Evolutionary conservation across 2,113 vertebrate species (phyloP).

Genomic region (Marcusenius ussheri): DNA sequence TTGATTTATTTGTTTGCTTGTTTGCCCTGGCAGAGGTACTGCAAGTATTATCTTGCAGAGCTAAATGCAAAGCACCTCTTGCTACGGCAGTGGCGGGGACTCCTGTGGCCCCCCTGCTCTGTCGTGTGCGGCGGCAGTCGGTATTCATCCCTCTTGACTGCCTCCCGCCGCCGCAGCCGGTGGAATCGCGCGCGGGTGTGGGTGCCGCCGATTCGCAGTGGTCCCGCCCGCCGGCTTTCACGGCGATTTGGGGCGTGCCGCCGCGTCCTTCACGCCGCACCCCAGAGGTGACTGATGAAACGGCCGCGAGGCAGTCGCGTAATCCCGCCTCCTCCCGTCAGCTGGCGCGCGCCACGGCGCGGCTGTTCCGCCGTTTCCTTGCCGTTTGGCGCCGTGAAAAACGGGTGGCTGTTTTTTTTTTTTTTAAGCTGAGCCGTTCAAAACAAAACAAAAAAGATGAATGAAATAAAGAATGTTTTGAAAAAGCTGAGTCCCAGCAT

Average conservation of each 20-base stretch:
- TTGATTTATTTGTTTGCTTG: slow-evolving; percentile 16
- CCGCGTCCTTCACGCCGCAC: slow-evolving; percentile 57
- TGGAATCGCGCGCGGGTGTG: too few relatives aligned
- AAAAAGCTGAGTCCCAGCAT: slow-evolving; percentile 34
- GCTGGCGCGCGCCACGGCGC: neutral
- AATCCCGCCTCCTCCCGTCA: slow-evolving; percentile 49
- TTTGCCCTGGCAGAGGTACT: neutral
- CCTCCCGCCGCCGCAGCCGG: neutral
- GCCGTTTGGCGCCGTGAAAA: slow-evolving; percentile 66
- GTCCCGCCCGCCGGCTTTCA: slow-evolving; percentile 3
- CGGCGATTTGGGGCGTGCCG: slow-evolving; percentile 32
- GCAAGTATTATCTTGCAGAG: neutral
- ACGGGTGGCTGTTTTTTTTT: slow-evolving; percentile 55
- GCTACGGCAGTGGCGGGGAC: neutral
- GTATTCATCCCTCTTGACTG: neutral
- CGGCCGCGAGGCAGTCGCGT: slow-evolving; percentile 45
- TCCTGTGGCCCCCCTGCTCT: neutral
- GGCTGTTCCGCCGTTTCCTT: slow-evolving; percentile 57
- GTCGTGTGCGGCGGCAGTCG: neutral
- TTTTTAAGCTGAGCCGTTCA: slow-evolving; percentile 67
- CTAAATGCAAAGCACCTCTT: neutral
- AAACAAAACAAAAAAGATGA: slow-evolving; percentile 43
- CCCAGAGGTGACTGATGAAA: slow-evolving; percentile 46
- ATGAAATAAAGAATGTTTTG: neutral
- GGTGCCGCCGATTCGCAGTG: slow-evolving; percentile 13